A percentile compares a stretch with the other conserved stretches of the same genome.
Conservation (phyloP, 2,113 vertebrate species). For the Suricata suricatta region DNA sequence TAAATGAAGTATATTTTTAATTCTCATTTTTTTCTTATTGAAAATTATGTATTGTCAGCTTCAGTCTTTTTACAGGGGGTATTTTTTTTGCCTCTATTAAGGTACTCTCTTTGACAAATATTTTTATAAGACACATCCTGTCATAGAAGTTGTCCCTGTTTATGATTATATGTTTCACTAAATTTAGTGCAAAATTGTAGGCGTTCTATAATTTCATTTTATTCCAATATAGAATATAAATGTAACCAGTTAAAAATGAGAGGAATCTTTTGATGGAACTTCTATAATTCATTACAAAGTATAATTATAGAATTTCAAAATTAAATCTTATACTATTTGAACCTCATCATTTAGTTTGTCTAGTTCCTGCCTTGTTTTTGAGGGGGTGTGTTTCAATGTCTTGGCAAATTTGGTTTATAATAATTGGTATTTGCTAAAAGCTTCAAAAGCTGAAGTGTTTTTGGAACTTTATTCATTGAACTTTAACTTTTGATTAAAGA, state of each 20-base stretch:
- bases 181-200: conserved; percentile 10
- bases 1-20: not conserved
- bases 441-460: not conserved
- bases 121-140: not conserved
- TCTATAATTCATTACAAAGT: not conserved
- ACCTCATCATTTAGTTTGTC: not conserved
- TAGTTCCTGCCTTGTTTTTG: conserved; percentile 9
- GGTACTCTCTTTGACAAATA: not conserved
- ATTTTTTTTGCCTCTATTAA: not conserved
- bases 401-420: not conserved
- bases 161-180: not conserved
- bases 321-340: conserved; percentile 17
- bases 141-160: not conserved
- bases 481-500: conserved; percentile 13
- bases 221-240: conserved; percentile 11
- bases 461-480: not conserved
- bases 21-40: not conserved
- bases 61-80: not conserved
- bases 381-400: not conserved
- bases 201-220: not conserved
- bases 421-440: conserved; percentile 34
- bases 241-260: conserved; percentile 39
- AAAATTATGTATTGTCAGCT: conserved; percentile 8
- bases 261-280: not conserved
- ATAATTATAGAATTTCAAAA: conserved; percentile 34